A percentile compares a stretch with the other conserved stretches of the same genome.
These are phyloP conservation scores for Sinocyclocheilus grahami DNA, from an alignment of 2,113 vertebrate species.

Conservation along the genomic window DNA sequence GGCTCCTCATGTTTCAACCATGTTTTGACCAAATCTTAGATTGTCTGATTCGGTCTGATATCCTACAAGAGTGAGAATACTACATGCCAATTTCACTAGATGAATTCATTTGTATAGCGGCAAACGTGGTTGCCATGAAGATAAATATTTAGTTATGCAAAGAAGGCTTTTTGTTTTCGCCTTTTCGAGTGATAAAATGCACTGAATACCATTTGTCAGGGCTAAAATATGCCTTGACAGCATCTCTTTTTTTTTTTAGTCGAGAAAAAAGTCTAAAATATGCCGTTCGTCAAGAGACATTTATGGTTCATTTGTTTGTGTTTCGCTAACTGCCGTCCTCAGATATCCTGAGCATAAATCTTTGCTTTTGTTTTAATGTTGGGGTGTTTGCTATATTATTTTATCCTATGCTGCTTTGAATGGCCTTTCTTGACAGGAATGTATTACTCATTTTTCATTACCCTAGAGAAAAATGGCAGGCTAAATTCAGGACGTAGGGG, in stretches of 20 bases:
- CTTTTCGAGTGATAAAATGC: conserved; percentile 6
- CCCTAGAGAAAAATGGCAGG: conserved; percentile 22
- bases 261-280: neutral
- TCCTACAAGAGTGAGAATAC: neutral
- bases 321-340: conserved; percentile 61
- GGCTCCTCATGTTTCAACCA: too few species aligned
- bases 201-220: conserved; percentile 1
- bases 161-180: conserved; percentile 14
- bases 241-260: conserved; percentile 32
- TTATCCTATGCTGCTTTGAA: conserved; percentile 28
- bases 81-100: neutral
- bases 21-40: too few species aligned
- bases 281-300: conserved; percentile 38
- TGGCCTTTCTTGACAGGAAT: conserved; percentile 27
- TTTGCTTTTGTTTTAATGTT: conserved; percentile 60
- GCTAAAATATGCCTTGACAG: conserved; percentile 20
- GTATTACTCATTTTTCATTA: conserved; percentile 48
- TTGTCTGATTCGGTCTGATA: too few species aligned
- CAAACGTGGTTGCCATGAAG: conserved; percentile 30
- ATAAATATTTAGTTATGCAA: conserved; percentile 26
- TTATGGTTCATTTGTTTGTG: conserved; percentile 63
- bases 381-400: conserved; percentile 46
- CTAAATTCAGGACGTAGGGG: conserved; percentile 39
- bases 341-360: conserved; percentile 60
- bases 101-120: neutral